Conservation (phyloP, 2,888 invertebrate species). For the Coleophora deauratella region DNA sequence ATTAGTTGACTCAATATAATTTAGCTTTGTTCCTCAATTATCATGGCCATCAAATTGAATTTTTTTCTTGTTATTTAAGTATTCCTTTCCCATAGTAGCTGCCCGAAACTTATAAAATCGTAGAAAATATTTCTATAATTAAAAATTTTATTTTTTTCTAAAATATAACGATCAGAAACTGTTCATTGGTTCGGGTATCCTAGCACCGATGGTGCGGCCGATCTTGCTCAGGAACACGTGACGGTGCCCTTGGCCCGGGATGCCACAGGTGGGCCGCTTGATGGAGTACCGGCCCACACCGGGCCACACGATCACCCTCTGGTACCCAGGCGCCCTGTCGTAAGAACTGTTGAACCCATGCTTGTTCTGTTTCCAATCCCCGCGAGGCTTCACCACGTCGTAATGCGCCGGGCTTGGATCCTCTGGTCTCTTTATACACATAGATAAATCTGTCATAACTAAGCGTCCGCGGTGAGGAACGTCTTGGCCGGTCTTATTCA, state of each 20-base stretch:
- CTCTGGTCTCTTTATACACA: conserved; percentile 57
- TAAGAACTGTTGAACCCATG: conserved; percentile 52
- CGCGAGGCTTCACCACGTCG: conserved; percentile 25
- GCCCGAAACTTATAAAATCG: no score
- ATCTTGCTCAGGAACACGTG: conserved; percentile 51
- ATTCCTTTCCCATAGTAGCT: neutral
- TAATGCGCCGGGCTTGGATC: conserved; percentile 72
- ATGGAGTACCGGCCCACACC: conserved; percentile 51
- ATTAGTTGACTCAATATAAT: conserved; percentile 30
- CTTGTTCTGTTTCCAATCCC: conserved; percentile 32
- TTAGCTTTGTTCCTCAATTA: conserved; percentile 66
- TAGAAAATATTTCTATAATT: no score
- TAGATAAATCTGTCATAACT: conserved; percentile 60
- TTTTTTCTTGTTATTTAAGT: conserved; percentile 12
- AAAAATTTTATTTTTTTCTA: no score
- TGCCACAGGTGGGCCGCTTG: conserved; percentile 24
- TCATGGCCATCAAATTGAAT: conserved; percentile 31
- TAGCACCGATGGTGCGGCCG: conserved; percentile 46
- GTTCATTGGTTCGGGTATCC: conserved; percentile 46
- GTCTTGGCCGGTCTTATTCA: conserved; percentile 51
- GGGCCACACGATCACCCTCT: conserved; percentile 50
- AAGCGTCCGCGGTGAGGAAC: conserved; percentile 53
- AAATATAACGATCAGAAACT: conserved; percentile 49
- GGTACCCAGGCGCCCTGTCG: conserved; percentile 48
- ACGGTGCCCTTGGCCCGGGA: conserved; percentile 45